phyloP scores from a whole-genome alignment of 2,888 invertebrate genomes.

The Platerodrilus igneus region DNA sequence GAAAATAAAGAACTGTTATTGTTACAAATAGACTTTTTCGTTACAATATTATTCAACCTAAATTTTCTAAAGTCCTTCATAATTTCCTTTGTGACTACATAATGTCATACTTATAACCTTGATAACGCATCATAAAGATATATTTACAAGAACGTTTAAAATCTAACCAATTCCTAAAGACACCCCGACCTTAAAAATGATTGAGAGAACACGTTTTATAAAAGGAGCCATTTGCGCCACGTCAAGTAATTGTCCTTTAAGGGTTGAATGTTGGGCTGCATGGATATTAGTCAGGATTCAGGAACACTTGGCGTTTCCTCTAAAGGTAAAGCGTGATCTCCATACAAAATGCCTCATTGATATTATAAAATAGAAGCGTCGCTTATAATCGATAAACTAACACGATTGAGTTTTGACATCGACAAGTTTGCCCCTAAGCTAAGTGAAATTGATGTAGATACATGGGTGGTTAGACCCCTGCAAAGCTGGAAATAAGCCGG shows the following conservation, averaged over 20 bases:
- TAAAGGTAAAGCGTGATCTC: conserved; percentile 21
- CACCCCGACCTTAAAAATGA: no score
- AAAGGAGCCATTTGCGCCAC: conserved; percentile 16
- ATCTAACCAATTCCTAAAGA: no score
- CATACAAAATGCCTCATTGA: conserved; percentile 19
- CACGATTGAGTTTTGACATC: conserved; percentile 17
- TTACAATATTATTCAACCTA: no score
- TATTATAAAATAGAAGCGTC: conserved; percentile 17
- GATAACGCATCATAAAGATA: no score
- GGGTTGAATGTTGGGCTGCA: conserved; percentile 19
- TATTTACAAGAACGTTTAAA: no score
- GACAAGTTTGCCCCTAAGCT: conserved; percentile 11
- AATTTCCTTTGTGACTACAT: no score
- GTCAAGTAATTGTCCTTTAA: conserved; percentile 17
- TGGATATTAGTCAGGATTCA: conserved; percentile 20
- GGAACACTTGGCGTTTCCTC: conserved; percentile 24
- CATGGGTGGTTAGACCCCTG: conserved; percentile 3
- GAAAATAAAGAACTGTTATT: no score
- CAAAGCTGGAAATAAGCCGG: conserved; percentile 1
- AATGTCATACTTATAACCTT: no score
- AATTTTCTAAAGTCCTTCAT: no score
- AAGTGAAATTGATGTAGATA: conserved; percentile 19
- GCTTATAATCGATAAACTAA: conserved; percentile 22
- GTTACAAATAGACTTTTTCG: no score
- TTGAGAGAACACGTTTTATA: conserved; percentile 10